A percentile compares a stretch with the other conserved stretches of the same genome.
phyloP scores from a whole-genome alignment of 2,797 vertebrate species.

The Sarcophilus harrisii region DNA sequence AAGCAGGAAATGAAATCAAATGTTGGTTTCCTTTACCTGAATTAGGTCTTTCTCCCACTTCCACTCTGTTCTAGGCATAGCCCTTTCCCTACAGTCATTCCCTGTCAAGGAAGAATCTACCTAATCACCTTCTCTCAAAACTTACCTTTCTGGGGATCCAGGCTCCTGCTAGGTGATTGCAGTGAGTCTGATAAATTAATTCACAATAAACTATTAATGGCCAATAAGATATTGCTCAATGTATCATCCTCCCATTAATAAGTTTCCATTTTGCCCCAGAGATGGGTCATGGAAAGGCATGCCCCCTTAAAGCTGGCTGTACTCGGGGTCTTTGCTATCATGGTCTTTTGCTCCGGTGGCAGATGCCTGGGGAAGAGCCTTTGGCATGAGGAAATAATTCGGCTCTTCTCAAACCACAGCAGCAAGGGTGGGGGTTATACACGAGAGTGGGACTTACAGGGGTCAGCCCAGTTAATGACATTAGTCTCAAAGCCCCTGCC shows the following conservation, averaged over 20 bases:
- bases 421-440: background rate
- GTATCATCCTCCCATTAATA: background rate
- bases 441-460: background rate
- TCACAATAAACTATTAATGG: background rate
- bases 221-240: background rate
- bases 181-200: background rate
- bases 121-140: background rate
- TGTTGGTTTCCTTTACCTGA: background rate
- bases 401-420: background rate
- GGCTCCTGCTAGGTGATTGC: background rate
- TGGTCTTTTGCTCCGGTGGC: background rate
- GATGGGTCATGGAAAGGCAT: background rate
- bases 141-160: background rate
- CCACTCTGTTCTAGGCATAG: background rate
- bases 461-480: background rate
- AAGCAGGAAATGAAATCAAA: background rate
- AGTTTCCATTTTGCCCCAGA: background rate
- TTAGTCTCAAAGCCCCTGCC: background rate
- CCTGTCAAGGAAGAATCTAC: background rate
- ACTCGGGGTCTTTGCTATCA: background rate
- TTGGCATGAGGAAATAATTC: background rate
- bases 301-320: background rate
- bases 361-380: background rate
- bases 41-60: background rate
- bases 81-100: background rate